phyloP scores from a whole-genome alignment of 2,797 vertebrate genomes.

The Acanthurus lineatus region DNA sequence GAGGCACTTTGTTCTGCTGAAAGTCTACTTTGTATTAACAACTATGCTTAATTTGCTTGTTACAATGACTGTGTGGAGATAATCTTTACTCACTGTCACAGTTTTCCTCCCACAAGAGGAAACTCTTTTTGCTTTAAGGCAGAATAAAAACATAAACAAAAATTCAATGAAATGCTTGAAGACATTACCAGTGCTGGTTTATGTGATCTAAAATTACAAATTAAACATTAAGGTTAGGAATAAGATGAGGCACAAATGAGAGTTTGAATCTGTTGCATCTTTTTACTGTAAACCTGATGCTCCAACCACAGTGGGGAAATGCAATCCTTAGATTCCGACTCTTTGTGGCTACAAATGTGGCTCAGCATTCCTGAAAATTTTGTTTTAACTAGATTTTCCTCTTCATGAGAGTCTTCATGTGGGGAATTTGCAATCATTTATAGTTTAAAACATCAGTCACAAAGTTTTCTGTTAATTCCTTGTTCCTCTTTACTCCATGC shows the following conservation, averaged over 20 bases:
- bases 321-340: background rate
- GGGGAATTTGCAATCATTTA: background rate
- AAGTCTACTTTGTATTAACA: background rate
- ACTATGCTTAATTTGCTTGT: background rate
- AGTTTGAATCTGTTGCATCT: background rate
- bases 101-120: background rate
- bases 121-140: background rate
- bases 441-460: slow-evolving; percentile 21
- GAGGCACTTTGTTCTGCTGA: background rate
- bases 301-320: background rate
- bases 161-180: no score
- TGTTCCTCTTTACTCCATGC: slow-evolving; percentile 27
- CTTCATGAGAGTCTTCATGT: slow-evolving; percentile 8
- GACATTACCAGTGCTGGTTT: no score
- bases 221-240: background rate
- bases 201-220: no score
- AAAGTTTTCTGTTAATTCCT: slow-evolving; percentile 23
- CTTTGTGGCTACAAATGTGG: background rate
- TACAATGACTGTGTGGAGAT: no score
- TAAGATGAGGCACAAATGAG: background rate
- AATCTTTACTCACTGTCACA: background rate
- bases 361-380: background rate
- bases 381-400: background rate
- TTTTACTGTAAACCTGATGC: background rate
- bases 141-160: background rate